Conservation (phyloP, 2,113 vertebrate species). For the Panurus biarmicus region DNA sequence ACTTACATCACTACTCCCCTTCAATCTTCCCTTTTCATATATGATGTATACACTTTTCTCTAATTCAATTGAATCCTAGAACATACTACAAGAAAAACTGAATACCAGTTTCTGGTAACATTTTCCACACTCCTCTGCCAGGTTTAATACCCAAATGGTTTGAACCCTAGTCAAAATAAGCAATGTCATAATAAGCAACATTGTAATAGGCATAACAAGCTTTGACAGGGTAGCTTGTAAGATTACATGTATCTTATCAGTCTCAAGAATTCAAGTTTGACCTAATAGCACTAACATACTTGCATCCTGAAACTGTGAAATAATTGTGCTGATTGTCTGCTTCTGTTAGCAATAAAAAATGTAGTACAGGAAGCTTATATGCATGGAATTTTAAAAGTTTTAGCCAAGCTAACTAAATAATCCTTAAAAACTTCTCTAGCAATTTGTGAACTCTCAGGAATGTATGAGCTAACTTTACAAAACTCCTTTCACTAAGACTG, state of each 20-base stretch:
- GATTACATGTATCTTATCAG: background rate
- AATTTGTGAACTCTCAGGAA: background rate
- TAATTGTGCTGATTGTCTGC: background rate
- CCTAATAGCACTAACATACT: background rate
- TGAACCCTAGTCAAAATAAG: background rate
- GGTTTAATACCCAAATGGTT: background rate
- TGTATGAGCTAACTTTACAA: background rate
- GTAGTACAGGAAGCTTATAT: background rate
- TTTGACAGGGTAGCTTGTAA: background rate
- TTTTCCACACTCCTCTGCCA: background rate
- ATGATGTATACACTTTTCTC: background rate
- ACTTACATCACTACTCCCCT: background rate
- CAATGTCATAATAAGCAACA: background rate
- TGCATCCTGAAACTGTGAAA: background rate
- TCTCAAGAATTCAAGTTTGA: background rate
- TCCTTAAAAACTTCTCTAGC: background rate
- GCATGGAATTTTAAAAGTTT: background rate
- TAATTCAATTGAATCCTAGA: background rate
- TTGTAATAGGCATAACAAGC: background rate
- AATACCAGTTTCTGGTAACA: background rate
- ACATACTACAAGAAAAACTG: background rate
- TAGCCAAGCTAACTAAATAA: background rate
- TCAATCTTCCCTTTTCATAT: background rate
- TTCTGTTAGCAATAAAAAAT: background rate
- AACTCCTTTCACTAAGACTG: slow-evolving; percentile 61